Conservation (phyloP, 2,113 vertebrate genomes). For the Centrocercus urophasianus region DNA sequence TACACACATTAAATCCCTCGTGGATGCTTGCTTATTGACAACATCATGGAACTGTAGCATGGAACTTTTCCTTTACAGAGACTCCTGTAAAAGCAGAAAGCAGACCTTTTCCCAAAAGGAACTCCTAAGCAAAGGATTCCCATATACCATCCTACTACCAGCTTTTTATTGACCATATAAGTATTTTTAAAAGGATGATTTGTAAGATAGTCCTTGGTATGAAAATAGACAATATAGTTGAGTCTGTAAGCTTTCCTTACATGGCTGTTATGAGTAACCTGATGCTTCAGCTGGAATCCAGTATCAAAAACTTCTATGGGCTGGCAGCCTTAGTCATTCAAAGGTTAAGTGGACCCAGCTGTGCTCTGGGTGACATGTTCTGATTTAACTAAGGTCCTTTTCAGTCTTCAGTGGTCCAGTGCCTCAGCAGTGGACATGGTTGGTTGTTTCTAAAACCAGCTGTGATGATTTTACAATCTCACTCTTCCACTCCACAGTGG, state of each 20-base stretch:
- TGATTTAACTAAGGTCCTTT: background rate
- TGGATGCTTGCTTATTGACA: background rate
- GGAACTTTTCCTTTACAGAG: background rate
- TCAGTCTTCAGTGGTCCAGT: background rate
- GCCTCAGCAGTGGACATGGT: background rate
- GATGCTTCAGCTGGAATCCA: background rate
- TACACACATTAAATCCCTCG: background rate
- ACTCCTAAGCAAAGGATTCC: background rate
- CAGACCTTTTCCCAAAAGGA: background rate
- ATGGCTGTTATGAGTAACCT: rapidly evolving
- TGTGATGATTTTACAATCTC: background rate
- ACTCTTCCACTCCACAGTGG: background rate
- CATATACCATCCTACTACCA: background rate
- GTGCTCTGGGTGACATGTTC: background rate
- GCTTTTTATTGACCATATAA: background rate
- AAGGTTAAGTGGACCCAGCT: background rate
- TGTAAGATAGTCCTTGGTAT: background rate
- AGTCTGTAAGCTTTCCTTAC: background rate
- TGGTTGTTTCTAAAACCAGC: background rate
- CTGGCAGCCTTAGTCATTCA: background rate
- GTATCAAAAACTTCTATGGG: background rate
- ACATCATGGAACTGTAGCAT: background rate
- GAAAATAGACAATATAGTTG: background rate
- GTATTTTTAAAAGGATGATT: background rate
- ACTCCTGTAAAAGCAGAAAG: background rate